Conservation (phyloP, 2,888 invertebrate genomes). For the Clusia tigrina region DNA sequence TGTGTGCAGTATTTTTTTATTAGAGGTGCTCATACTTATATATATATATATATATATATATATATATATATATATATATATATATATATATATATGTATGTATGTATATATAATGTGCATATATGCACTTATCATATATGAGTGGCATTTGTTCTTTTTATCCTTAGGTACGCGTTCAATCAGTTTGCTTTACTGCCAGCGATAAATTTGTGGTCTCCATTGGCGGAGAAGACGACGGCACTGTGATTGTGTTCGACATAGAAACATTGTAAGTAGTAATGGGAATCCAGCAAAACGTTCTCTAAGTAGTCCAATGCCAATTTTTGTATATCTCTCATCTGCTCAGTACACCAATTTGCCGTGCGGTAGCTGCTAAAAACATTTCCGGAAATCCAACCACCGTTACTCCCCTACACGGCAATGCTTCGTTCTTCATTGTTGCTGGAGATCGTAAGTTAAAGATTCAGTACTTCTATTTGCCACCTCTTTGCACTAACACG, state of each 20-base stretch:
- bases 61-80: too few relatives aligned
- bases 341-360: slow-evolving; percentile 70
- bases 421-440: slow-evolving; percentile 75
- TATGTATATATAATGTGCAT: background rate
- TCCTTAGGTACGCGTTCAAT: slow-evolving; percentile 77
- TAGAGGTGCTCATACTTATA: too few relatives aligned
- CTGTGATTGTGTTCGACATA: slow-evolving; percentile 86
- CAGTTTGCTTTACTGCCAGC: slow-evolving; percentile 82
- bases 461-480: background rate
- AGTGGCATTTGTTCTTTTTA: slow-evolving; percentile 5
- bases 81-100: background rate
- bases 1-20: too few relatives aligned
- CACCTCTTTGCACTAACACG: background rate
- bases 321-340: slow-evolving; percentile 4
- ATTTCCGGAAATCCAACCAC: slow-evolving; percentile 77
- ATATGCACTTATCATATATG: background rate
- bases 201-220: slow-evolving; percentile 84
- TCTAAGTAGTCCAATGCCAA: background rate
- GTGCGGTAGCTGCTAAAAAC: slow-evolving; percentile 69
- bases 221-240: slow-evolving; percentile 90
- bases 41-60: too few relatives aligned
- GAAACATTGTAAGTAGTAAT: slow-evolving; percentile 59
- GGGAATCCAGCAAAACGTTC: background rate
- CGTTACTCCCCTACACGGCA: slow-evolving; percentile 67
- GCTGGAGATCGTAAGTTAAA: slow-evolving; percentile 73